These are phyloP conservation scores for Drosophila villosipedis DNA, from an alignment of 2,888 invertebrate genomes.

Conservation along the genomic window DNA sequence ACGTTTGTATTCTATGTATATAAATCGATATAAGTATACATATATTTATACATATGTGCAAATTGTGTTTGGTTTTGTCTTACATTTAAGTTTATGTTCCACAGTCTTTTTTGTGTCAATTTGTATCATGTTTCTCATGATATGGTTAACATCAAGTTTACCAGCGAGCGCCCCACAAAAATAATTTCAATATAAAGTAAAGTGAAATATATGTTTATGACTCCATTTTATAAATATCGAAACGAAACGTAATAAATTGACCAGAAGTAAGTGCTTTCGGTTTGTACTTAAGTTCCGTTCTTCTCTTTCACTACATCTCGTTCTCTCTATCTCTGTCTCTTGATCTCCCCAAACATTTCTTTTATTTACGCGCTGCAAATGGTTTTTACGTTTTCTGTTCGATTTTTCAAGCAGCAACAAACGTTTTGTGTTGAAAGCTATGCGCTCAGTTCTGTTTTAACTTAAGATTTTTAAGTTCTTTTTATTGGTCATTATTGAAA, in stretches of 20 bases:
- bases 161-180: constrained; percentile 31
- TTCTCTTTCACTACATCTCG: constrained; percentile 31
- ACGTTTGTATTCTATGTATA: constrained; percentile 46
- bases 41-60: constrained; percentile 25
- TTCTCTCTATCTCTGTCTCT: constrained; percentile 15
- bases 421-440: constrained; percentile 69
- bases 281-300: constrained; percentile 68
- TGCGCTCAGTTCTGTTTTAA: constrained; percentile 69
- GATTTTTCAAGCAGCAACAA: constrained; percentile 43
- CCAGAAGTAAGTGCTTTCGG: constrained; percentile 72
- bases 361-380: constrained; percentile 58
- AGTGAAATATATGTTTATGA: constrained; percentile 50
- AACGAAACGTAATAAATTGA: constrained; percentile 49
- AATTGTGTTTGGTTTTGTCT: constrained; percentile 41
- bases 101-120: constrained; percentile 39
- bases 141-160: constrained; percentile 23
- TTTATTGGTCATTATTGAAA: constrained; percentile 65
- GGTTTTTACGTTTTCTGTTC: constrained; percentile 57
- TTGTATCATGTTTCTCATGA: constrained; percentile 58
- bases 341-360: constrained; percentile 8
- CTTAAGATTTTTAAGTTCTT: constrained; percentile 60
- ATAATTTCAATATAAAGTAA: constrained; percentile 33
- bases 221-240: constrained; percentile 43
- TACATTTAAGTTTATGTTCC: constrained; percentile 38
- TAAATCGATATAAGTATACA: constrained; percentile 35